phyloP scores from a whole-genome alignment of 2,797 vertebrate genomes.

The Balearica regulorum region DNA sequence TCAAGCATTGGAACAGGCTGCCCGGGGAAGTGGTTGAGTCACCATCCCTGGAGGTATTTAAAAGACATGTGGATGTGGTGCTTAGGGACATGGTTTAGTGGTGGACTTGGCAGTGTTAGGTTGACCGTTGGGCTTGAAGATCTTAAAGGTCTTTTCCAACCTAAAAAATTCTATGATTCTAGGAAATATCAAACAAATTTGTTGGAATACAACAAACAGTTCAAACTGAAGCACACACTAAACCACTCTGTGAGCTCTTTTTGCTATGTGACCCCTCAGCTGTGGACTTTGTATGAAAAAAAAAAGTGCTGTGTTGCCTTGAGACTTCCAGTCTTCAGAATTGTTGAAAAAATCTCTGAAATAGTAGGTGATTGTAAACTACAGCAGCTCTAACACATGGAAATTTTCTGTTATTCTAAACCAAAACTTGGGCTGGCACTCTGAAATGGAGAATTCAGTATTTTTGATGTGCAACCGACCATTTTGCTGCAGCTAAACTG shows the following conservation, averaged over 20 bases:
- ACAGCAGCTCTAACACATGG: neutral
- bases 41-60: no score
- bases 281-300: neutral
- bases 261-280: neutral
- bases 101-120: no score
- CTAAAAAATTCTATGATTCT: no score
- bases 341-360: neutral
- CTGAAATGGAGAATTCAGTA: neutral
- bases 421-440: neutral
- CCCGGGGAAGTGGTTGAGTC: no score
- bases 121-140: no score
- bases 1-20: no score
- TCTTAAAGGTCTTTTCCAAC: no score
- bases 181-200: neutral
- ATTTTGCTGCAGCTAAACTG: neutral
- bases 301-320: neutral
- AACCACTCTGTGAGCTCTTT: neutral
- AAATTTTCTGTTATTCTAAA: neutral
- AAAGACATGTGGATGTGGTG: no score
- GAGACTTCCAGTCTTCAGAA: neutral
- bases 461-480: neutral
- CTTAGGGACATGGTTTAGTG: no score
- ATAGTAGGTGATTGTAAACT: neutral
- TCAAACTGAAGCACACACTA: neutral
- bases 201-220: neutral